phyloP scores from a whole-genome alignment of 2,888 invertebrate species.

The Phaonia tiefii region DNA sequence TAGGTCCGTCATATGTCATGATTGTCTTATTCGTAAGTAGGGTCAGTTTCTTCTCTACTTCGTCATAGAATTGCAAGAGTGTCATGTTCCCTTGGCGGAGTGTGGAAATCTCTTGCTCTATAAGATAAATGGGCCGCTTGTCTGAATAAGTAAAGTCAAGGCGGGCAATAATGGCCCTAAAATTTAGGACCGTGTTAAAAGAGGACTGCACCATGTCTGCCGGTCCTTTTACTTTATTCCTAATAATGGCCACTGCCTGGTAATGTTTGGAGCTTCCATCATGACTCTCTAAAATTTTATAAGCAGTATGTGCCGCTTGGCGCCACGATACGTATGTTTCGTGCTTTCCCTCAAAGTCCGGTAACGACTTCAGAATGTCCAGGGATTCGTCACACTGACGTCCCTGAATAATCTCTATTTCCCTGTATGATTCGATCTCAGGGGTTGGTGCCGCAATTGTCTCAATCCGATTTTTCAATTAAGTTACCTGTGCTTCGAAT shows the following conservation, averaged over 20 bases:
- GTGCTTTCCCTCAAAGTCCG: too few relatives aligned
- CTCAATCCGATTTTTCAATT: too few relatives aligned
- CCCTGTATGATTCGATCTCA: too few relatives aligned
- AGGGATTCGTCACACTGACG: too few relatives aligned
- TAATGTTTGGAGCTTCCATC: conserved; percentile 7
- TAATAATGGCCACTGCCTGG: conserved; percentile 2
- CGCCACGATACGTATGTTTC: conserved; percentile 8
- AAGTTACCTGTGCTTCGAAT: too few relatives aligned
- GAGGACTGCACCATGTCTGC: not conserved
- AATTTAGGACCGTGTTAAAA: conserved; percentile 23
- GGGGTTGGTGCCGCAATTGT: too few relatives aligned
- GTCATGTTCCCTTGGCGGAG: conserved; percentile 54
- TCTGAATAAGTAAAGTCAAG: conserved; percentile 31
- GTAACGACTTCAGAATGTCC: too few relatives aligned
- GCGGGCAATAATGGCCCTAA: conserved; percentile 32
- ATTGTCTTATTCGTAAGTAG: conserved; percentile 62
- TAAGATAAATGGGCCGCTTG: not conserved
- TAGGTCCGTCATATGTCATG: conserved; percentile 54
- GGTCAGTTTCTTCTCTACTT: conserved; percentile 64
- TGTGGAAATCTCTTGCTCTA: too few relatives aligned
- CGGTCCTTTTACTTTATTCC: too few relatives aligned
- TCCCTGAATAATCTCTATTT: too few relatives aligned
- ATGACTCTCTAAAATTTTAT: not conserved
- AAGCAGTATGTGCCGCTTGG: conserved; percentile 1
- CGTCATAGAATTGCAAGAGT: conserved; percentile 59